Conservation (phyloP, 2,797 vertebrate genomes). For the Manis crassicaudata region DNA sequence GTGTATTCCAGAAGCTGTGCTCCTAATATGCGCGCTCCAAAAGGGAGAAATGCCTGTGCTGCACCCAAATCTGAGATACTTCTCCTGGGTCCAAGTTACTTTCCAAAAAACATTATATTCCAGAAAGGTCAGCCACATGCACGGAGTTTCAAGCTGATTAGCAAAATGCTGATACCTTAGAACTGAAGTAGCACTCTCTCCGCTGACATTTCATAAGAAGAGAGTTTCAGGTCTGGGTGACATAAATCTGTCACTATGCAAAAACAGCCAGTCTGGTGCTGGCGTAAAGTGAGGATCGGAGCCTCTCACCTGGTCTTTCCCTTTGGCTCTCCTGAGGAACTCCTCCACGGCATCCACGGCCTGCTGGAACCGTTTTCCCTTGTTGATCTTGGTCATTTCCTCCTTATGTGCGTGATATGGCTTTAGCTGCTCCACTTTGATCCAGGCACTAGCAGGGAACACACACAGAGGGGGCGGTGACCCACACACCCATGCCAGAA, state of each 20-base stretch:
- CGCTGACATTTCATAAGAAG: neutral
- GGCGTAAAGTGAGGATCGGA: neutral
- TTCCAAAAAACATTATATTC: slow-evolving; percentile 14
- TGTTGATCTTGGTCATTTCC: slow-evolving; percentile 99
- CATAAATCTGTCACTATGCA: slow-evolving; percentile 15
- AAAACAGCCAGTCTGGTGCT: neutral
- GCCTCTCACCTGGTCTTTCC: slow-evolving; percentile 94
- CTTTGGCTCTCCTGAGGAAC: slow-evolving; percentile 96
- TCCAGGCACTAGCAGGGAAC: slow-evolving; percentile 93
- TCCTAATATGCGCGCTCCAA: slow-evolving; percentile 1
- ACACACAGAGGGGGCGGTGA: slow-evolving; percentile 30
- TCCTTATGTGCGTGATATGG: slow-evolving; percentile 98
- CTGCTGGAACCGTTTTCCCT: slow-evolving; percentile 99
- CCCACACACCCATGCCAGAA: neutral
- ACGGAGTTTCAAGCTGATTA: neutral
- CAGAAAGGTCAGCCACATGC: neutral
- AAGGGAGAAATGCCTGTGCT: neutral
- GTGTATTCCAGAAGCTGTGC: neutral
- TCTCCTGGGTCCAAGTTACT: slow-evolving; percentile 13
- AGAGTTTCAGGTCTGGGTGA: neutral
- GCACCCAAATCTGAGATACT: neutral
- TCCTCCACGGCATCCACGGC: slow-evolving; percentile 98
- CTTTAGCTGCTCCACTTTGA: slow-evolving; percentile 99
- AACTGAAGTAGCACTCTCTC: neutral
- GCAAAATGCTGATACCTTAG: neutral